Conservation (phyloP, 2,888 invertebrate genomes). For the Sphaerophoria taeniata region DNA sequence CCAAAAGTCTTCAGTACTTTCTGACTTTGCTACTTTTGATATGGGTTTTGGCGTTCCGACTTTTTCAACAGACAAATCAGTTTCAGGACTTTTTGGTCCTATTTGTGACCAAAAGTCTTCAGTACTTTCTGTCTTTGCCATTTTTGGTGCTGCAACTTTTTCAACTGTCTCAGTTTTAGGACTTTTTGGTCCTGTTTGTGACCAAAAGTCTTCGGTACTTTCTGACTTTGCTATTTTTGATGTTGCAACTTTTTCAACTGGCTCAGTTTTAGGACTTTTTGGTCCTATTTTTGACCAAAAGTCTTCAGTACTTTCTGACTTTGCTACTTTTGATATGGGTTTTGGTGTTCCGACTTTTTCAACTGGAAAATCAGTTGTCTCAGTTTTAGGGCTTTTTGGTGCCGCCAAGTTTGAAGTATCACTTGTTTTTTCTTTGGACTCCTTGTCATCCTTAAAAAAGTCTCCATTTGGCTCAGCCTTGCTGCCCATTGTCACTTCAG, state of each 20-base stretch:
- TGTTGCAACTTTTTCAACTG: not conserved
- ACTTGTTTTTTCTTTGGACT: too few species aligned
- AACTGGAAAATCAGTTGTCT: too few species aligned
- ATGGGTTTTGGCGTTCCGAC: too few species aligned
- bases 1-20: conserved; percentile 3
- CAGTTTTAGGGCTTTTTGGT: too few species aligned
- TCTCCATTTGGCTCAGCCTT: too few species aligned
- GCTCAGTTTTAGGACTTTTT: not conserved
- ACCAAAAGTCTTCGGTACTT: not conserved
- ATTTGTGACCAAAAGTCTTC: conserved; percentile 45
- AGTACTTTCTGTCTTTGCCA: conserved; percentile 30
- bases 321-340: conserved; percentile 47
- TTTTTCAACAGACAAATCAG: not conserved
- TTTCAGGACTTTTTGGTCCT: not conserved
- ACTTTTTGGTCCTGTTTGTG: too few species aligned
- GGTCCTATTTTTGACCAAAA: conserved; percentile 22
- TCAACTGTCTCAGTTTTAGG: not conserved
- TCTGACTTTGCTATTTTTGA: not conserved
- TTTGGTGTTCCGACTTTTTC: conserved; percentile 77
- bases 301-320: conserved; percentile 47
- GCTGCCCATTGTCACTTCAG: not conserved
- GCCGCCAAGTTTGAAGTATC: too few species aligned
- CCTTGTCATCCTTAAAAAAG: too few species aligned
- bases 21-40: not conserved
- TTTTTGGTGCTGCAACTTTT: conserved; percentile 76